Conservation (phyloP, 2,888 invertebrate genomes). For the Neuroscelio doddi region DNA sequence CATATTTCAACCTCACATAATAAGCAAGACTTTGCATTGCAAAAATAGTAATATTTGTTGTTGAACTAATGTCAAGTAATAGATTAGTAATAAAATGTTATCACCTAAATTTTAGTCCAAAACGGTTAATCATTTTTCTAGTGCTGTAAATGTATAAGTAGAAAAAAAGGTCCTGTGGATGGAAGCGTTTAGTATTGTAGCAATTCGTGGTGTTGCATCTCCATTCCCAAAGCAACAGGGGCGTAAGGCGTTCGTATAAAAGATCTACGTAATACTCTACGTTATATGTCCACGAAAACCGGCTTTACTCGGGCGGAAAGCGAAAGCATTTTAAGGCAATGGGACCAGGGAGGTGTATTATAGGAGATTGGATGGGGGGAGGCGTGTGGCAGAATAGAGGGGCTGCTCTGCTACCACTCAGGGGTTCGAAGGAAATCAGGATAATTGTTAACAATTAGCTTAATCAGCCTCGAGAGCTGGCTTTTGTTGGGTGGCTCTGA, state of each 20-base stretch:
- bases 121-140: too few species aligned
- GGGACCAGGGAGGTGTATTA: conserved; percentile 47
- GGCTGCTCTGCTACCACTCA: conserved; percentile 61
- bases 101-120: too few species aligned
- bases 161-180: conserved; percentile 30
- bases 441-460: conserved; percentile 72
- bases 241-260: conserved; percentile 45
- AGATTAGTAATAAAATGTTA: too few species aligned
- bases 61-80: too few species aligned
- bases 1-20: too few species aligned
- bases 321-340: conserved; percentile 62
- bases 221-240: conserved; percentile 33
- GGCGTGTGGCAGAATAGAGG: conserved; percentile 54
- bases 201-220: conserved; percentile 42
- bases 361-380: conserved; percentile 47
- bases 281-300: conserved; percentile 54
- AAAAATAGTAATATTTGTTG: too few species aligned
- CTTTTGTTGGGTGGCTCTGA: conserved; percentile 65
- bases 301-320: conserved; percentile 59
- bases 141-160: too few species aligned
- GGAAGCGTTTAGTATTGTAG: conserved; percentile 34
- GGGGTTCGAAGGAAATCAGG: conserved; percentile 68
- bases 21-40: too few species aligned
- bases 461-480: conserved; percentile 70
- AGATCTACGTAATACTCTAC: conserved; percentile 37